These are phyloP conservation scores for Gymnocephalus cernua DNA, from an alignment of 2,113 vertebrate species.

Conservation along the genomic window DNA sequence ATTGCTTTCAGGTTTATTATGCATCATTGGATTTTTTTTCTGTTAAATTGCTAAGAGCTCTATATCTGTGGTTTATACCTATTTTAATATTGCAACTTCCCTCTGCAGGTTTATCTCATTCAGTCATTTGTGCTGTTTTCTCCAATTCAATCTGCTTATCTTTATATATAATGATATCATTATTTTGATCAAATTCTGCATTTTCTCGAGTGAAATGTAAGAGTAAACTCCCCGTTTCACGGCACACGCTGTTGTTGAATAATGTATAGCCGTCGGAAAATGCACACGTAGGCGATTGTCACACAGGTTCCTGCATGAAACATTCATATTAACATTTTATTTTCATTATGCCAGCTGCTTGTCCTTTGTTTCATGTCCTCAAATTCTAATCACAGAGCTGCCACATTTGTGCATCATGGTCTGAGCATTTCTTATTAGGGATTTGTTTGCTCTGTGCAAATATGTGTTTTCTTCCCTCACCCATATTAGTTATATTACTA, in stretches of 20 bases:
- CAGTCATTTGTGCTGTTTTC: constrained; percentile 18
- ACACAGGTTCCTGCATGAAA: constrained; percentile 78
- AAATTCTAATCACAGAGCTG: constrained; percentile 59
- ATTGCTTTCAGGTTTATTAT: constrained; percentile 48
- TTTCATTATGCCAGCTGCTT: constrained; percentile 75
- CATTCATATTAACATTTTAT: constrained; percentile 79
- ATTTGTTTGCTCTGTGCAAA: constrained; percentile 49
- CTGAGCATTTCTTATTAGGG: constrained; percentile 30
- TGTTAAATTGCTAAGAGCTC: constrained; percentile 8
- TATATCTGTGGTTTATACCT: constrained; percentile 40
- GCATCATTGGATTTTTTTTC: constrained; percentile 23
- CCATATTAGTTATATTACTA: constrained; percentile 20
- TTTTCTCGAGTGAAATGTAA: constrained; percentile 48
- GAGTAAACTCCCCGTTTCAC: constrained; percentile 54
- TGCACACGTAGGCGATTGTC: constrained; percentile 78
- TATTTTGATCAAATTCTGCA: constrained; percentile 51
- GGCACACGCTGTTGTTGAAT: constrained; percentile 66
- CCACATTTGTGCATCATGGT: constrained; percentile 48
- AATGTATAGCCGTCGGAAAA: constrained; percentile 73
- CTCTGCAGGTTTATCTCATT: constrained; percentile 18
- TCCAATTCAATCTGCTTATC: constrained; percentile 27
- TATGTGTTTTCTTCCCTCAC: constrained; percentile 33
- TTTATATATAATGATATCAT: constrained; percentile 57
- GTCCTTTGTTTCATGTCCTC: constrained; percentile 73
- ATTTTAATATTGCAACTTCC: constrained; percentile 44